Conservation (phyloP, 2,113 vertebrate species). For the Thunnus maccoyii region DNA sequence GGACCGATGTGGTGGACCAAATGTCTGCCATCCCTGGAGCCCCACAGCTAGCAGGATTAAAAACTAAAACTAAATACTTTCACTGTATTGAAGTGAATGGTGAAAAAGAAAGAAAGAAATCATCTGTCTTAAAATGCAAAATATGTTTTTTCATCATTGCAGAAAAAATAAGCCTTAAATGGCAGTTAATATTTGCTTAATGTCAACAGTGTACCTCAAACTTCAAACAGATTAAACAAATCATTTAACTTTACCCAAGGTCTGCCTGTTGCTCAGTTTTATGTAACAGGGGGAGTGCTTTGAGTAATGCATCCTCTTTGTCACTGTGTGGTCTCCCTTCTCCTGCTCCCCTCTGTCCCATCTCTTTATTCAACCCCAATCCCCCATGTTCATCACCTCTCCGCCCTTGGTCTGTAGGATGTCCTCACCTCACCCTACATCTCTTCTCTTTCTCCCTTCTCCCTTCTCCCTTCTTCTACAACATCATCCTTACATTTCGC, state of each 20-base stretch:
- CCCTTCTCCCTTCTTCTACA: conserved; percentile 8
- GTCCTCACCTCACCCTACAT: conserved; percentile 26
- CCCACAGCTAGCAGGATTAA: too few relatives aligned
- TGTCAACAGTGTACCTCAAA: background rate
- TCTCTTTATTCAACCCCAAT: background rate
- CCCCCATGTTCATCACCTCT: background rate
- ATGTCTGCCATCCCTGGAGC: too few relatives aligned
- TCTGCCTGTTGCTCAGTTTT: background rate
- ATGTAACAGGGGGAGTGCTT: background rate
- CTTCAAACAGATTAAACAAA: background rate
- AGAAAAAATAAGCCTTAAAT: background rate
- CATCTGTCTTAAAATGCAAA: too few relatives aligned
- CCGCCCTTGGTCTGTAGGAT: background rate
- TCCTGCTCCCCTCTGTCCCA: background rate
- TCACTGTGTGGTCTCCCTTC: background rate
- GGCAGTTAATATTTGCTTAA: background rate
- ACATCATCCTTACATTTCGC: background rate
- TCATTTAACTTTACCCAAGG: background rate
- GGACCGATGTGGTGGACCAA: too few relatives aligned
- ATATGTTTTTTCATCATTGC: too few relatives aligned
- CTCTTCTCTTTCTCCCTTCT: background rate
- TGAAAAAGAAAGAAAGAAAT: too few relatives aligned
- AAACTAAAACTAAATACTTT: too few relatives aligned
- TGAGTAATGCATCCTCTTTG: background rate
- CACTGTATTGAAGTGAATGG: too few relatives aligned